Base-by-base conservation (phyloP, 2,113 vertebrate genomes). In the Ageneiosus marmoratus region DNA sequence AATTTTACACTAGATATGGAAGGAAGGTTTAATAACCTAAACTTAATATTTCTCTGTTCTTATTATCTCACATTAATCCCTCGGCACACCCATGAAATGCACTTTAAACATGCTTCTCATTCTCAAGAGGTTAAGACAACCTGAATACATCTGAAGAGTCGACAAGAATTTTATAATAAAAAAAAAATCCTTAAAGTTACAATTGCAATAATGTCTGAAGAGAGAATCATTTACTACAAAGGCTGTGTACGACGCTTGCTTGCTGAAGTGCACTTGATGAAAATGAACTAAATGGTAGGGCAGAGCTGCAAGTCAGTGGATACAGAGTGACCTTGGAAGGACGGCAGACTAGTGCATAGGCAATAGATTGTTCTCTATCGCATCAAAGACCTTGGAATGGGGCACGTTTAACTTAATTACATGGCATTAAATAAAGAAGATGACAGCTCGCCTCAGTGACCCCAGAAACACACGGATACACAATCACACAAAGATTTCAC, bases 351-450 rank as follows among this genome's bases (percentile, higher is more conserved):
- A 56, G 83, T 84, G 80, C 83, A 87, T 16, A 88, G 85, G 84
- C 10, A 87, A 82, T 84, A 92, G 88, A 92, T 93, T 89, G 91
- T 75, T 70, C 86, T 90, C 92, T 90, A 91, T 92, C 88, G 69
- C 70, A 89, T 90, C 93, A 32, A 79, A 69, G 84, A 90, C 88
- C 87, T 94, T 92, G 89, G 93, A 94, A 93, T 93, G 89, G 90
- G 88, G 88, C 88, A 89, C 85, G 81, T 94, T 93, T 91, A 90
- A 91, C 72, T 86, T 89, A 93, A 93, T 94, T 94, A 94, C 84
- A 81, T 89, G 86, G 89, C 91, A 92, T 82, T 89, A 89, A 88
- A 85, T n/a, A n/a, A 32, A 32, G 48, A 88, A 69, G 32, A 48
- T 80, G 82, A 34, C 82, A 51, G n/a, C 27, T 48, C 9, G 9